These are phyloP conservation scores for Blomia tropicalis DNA, from an alignment of 2,888 invertebrate genomes.

Conservation along the genomic window DNA sequence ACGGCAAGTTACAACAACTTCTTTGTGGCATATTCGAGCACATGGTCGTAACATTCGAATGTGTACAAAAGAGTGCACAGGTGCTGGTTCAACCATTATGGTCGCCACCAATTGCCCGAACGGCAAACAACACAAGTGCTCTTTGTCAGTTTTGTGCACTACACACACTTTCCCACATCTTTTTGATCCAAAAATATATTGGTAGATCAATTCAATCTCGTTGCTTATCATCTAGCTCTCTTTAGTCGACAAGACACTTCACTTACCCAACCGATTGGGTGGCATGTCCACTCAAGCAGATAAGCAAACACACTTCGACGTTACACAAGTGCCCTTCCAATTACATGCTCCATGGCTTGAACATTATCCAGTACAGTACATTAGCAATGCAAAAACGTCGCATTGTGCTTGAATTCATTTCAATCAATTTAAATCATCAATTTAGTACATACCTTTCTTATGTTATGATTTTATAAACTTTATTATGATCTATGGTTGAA, in stretches of 20 bases:
- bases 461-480: no score
- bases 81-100: slow-evolving; percentile 8
- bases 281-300: not conserved
- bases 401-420: not conserved
- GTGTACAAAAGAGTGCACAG: slow-evolving; percentile 9
- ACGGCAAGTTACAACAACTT: no score
- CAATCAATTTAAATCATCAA: not conserved
- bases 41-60: no score
- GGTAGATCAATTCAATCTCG: not conserved
- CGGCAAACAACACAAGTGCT: slow-evolving; percentile 17
- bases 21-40: no score
- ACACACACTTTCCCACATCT: not conserved
- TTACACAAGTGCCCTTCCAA: not conserved
- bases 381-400: slow-evolving; percentile 12
- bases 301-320: slow-evolving; percentile 7
- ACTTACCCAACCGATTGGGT: not conserved
- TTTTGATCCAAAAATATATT: no score
- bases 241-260: slow-evolving; percentile 4
- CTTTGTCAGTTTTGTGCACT: no score
- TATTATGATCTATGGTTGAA: not conserved
- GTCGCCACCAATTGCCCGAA: not conserved
- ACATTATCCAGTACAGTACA: not conserved
- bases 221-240: slow-evolving; percentile 10
- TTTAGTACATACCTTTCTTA: not conserved
- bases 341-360: not conserved